phyloP scores from a whole-genome alignment of 1,140 invertebrate genomes.

The Eufriesea mexicana region DNA sequence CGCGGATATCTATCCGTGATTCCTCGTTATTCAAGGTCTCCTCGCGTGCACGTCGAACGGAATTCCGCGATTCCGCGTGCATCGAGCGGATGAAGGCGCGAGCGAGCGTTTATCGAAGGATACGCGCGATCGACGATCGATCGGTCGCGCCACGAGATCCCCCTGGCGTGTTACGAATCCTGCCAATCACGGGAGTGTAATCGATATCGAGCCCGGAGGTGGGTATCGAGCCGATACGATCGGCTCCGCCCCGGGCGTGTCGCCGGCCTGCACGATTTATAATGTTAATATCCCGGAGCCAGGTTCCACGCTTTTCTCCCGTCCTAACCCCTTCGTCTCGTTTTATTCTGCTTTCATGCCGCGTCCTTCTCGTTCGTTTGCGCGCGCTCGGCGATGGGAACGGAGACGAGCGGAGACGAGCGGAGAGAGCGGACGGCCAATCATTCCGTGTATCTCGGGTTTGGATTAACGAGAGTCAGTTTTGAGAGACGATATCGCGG shows the following conservation, averaged over 20 bases:
- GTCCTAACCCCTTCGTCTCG: background rate
- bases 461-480: constrained; percentile 41
- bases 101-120: constrained; percentile 17
- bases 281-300: constrained; percentile 79
- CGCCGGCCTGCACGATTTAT: constrained; percentile 80
- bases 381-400: no score
- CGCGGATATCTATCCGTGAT: constrained; percentile 1
- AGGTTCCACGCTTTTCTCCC: constrained; percentile 48
- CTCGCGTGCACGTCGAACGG: constrained; percentile 21
- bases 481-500: constrained; percentile 14
- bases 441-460: constrained; percentile 28
- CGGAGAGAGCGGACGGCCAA: constrained; percentile 12
- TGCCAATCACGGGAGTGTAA: constrained; percentile 80
- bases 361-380: background rate
- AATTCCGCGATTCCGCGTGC: constrained; percentile 18
- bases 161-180: constrained; percentile 79
- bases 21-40: background rate
- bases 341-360: constrained; percentile 22
- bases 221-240: constrained; percentile 78
- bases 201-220: constrained; percentile 78
- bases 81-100: background rate
- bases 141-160: constrained; percentile 65
- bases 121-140: constrained; percentile 41
- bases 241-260: constrained; percentile 81
- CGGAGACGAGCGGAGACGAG: background rate